phyloP scores from a whole-genome alignment of 1,140 invertebrate genomes.

The Pachyrhynchus sulphureomaculatus region DNA sequence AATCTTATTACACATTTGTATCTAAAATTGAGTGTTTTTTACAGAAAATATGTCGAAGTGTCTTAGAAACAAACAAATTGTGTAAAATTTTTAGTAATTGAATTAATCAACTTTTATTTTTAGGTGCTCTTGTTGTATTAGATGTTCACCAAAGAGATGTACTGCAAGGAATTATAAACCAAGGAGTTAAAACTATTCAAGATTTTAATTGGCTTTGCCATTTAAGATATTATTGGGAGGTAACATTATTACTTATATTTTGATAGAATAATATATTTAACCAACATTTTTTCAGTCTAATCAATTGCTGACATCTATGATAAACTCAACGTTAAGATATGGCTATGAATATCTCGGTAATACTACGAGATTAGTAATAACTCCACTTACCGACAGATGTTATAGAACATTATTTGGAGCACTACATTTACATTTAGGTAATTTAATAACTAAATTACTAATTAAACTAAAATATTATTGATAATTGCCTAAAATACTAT shows the following conservation, averaged over 20 bases:
- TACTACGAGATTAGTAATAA: constrained; percentile 83
- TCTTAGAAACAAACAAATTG: too few relatives aligned
- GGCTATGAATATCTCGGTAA: constrained; percentile 97
- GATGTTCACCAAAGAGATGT: constrained; percentile 93
- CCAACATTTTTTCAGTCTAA: constrained; percentile 2
- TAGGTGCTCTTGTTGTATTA: constrained; percentile 83
- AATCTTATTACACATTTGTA: too few relatives aligned
- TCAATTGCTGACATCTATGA: constrained; percentile 82
- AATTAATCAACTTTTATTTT: constrained; percentile 22
- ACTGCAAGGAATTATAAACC: constrained; percentile 67
- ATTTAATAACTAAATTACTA: background rate
- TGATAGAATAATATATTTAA: too few relatives aligned
- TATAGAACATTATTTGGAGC: constrained; percentile 92
- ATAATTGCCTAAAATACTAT: background rate
- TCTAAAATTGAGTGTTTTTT: too few relatives aligned
- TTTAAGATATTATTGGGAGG: constrained; percentile 93
- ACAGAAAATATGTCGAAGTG: too few relatives aligned
- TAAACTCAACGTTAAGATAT: constrained; percentile 86
- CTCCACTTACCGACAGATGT: constrained; percentile 88
- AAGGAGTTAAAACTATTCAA: constrained; percentile 66
- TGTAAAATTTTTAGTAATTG: too few relatives aligned
- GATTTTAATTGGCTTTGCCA: constrained; percentile 91
- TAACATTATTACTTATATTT: constrained; percentile 48
- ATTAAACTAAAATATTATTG: background rate
- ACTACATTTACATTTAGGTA: constrained; percentile 76